Evolutionary conservation across 1,140 invertebrate species (phyloP).

Genomic region (Leptinotarsa undecemlineata): DNA sequence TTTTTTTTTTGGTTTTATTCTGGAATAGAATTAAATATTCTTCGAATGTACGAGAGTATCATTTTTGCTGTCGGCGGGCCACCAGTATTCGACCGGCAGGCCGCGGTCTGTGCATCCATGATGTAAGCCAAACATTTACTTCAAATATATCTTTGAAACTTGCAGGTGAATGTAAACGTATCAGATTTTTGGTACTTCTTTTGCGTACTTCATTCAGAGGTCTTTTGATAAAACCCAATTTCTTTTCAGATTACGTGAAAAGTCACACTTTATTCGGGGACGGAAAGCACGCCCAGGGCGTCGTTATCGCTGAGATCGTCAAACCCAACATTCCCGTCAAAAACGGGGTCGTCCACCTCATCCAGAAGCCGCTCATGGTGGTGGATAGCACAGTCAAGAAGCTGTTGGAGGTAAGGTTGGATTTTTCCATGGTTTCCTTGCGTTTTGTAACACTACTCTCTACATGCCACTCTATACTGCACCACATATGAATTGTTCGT

Average conservation of each 20-base stretch:
- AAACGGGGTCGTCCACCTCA: slow-evolving; percentile 91
- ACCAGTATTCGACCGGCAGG: too few relatives aligned
- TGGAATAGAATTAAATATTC: too few relatives aligned
- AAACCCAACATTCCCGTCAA: slow-evolving; percentile 90
- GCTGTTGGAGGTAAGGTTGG: slow-evolving; percentile 76
- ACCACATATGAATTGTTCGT: background rate
- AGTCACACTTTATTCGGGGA: slow-evolving; percentile 84
- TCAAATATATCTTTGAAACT: too few relatives aligned
- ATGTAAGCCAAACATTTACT: too few relatives aligned
- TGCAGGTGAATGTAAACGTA: too few relatives aligned
- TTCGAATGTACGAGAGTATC: too few relatives aligned
- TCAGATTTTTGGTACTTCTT: too few relatives aligned
- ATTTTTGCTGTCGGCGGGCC: too few relatives aligned
- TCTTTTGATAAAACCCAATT: background rate
- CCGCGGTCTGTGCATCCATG: too few relatives aligned
- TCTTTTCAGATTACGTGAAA: slow-evolving; percentile 77
- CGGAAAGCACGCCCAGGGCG: slow-evolving; percentile 73
- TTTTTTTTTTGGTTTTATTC: too few relatives aligned
- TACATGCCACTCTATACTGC: slow-evolving; percentile 1
- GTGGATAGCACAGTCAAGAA: slow-evolving; percentile 82
- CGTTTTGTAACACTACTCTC: background rate
- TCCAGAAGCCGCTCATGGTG: slow-evolving; percentile 86
- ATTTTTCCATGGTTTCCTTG: background rate
- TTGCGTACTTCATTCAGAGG: too few relatives aligned
- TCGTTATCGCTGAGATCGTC: slow-evolving; percentile 84